These are phyloP conservation scores for Okamejei kenojei DNA, from an alignment of 2,797 vertebrate genomes.

Conservation along the genomic window DNA sequence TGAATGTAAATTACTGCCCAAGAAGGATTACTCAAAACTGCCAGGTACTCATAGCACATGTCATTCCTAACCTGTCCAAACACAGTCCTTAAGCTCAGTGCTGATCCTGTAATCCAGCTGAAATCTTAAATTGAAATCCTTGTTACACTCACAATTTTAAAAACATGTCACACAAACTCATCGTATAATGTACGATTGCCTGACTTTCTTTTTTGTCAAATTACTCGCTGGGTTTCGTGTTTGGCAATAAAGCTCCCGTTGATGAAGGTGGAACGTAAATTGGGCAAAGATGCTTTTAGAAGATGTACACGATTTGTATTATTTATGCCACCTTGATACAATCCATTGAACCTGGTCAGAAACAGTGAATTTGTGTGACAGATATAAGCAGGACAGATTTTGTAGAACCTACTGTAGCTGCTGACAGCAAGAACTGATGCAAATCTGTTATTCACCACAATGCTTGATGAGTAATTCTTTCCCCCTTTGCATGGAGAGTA, in stretches of 20 bases:
- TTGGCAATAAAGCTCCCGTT: neutral
- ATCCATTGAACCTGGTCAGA: neutral
- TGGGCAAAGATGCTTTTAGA: neutral
- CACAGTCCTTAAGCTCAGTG: neutral
- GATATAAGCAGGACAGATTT: neutral
- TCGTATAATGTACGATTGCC: neutral
- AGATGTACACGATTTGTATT: neutral
- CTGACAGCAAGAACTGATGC: neutral
- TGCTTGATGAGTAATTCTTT: neutral
- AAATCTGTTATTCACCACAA: neutral
- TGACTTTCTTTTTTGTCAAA: neutral
- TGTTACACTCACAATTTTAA: neutral
- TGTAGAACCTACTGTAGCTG: neutral
- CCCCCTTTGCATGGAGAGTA: neutral
- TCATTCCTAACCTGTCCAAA: neutral
- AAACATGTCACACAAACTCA: neutral
- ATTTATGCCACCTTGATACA: neutral
- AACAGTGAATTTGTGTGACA: neutral
- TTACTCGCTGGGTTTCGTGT: neutral
- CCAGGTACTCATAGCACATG: neutral
- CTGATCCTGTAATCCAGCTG: no score
- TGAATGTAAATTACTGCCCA: neutral
- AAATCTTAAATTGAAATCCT: neutral
- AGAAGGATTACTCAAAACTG: neutral
- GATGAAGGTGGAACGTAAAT: neutral